Conservation (phyloP, 2,797 vertebrate genomes). For the Manis pentadactyla region DNA sequence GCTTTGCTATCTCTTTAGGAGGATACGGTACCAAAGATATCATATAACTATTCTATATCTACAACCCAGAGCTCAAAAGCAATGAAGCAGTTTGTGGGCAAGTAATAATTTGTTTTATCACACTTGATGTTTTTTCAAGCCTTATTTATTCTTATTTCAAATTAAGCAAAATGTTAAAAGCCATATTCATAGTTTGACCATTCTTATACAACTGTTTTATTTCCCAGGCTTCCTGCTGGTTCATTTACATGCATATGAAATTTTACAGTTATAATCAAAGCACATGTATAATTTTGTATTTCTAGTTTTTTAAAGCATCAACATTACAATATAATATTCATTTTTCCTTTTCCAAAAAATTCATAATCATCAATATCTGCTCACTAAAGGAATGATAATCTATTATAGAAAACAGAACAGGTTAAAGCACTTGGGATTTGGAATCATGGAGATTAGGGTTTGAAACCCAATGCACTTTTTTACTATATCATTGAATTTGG, state of each 20-base stretch:
- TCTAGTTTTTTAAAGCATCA: constrained; percentile 36
- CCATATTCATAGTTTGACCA: not conserved
- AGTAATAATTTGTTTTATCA: constrained; percentile 56
- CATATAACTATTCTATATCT: constrained; percentile 1
- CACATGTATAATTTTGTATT: constrained; percentile 22
- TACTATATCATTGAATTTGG: not conserved
- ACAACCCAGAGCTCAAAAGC: not conserved
- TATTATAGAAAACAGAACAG: constrained; percentile 14
- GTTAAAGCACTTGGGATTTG: not conserved
- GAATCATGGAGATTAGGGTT: not conserved
- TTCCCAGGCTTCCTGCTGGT: not conserved
- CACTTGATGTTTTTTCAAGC: constrained; percentile 28
- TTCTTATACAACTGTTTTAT: constrained; percentile 26
- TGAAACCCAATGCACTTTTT: not conserved
- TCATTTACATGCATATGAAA: constrained; percentile 5
- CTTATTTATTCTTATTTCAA: constrained; percentile 53
- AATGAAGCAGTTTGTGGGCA: not conserved
- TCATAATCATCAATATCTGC: not conserved
- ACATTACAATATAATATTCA: constrained; percentile 28
- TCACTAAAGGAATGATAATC: not conserved
- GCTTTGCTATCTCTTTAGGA: not conserved
- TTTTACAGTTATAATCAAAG: constrained; percentile 52
- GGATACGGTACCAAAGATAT: not conserved
- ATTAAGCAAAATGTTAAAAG: constrained; percentile 13
- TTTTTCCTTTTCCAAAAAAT: not conserved